Evolutionary conservation across 2,797 vertebrate genomes (phyloP), one percentile per base, ranked within the genome.

Genomic region (Emys orbicularis): DNA sequence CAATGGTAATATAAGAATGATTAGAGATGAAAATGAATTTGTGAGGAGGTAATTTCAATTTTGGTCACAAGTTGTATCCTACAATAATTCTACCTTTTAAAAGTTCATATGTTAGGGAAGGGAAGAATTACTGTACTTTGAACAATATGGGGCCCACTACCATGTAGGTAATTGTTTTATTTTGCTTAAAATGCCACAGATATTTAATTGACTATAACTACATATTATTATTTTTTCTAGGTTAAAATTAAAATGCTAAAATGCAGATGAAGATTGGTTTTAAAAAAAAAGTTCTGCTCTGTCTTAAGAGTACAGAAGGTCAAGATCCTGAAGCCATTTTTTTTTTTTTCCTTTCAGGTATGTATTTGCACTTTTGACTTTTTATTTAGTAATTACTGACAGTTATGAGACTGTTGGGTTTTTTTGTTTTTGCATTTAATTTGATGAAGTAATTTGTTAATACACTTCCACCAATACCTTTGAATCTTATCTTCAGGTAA

Each of bases 211-310:
- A 86, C 76, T 93, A 31, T 97, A 79, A 83, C 83, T 74, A 56
- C 50, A 90, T 37, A 84, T 93, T 93, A 47, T 94, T 97, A 5
- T 96, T 81, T 97, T 54, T 54, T 95, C 37, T 83, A 98, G 97
- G 96, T 92, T 92, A 86, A 84, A 89, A 15, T 92, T 94, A 94
- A 89, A 88, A 87, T 90, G 50, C 87, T 97, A 93, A 95, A 93
- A 89, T 97, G 96, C 53, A 44, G 83, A 92, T 98, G 97, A 97
- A 95, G 96, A 92, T 25, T 65, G 93, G 56, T 85, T 95, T 85
- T 31, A 90, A 86, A 86, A 93, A 81, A 94, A 84, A 87, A 59
- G 61, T 83, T 61, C 41, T 94, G 76, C 53, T 65, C 21, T 94
- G 0, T 76, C 44, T 84, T 88, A 88, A 4, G 10, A 82, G 84